Percentiles rank a stretch among this genome's conserved stretches.
Conservation (phyloP, 92 coral and sea anemone genomes). For the Montipora capitata region DNA sequence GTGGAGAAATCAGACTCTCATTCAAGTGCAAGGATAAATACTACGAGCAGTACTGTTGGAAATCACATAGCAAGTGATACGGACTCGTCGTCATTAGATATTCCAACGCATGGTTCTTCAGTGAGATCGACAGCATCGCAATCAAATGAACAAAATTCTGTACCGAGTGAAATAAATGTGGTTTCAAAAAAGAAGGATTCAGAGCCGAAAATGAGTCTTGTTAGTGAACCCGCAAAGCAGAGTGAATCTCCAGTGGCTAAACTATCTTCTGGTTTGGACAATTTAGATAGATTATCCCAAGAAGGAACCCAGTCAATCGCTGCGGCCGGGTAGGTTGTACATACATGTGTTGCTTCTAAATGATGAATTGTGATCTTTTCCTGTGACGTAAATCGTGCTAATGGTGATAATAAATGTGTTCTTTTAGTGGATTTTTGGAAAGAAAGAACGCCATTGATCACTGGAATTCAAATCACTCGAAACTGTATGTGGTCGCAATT, state of each 20-base stretch:
- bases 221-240: conserved; percentile 33
- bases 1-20: conserved; percentile 72
- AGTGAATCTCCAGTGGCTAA: conserved; percentile 23
- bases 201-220: conserved; percentile 23
- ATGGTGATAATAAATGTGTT: conserved; percentile 5
- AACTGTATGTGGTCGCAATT: background rate
- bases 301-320: conserved; percentile 43
- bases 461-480: background rate
- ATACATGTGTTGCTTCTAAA: background rate
- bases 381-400: conserved; percentile 24
- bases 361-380: conserved; percentile 23
- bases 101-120: conserved; percentile 41
- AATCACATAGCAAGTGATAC: conserved; percentile 53
- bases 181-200: conserved; percentile 45
- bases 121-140: conserved; percentile 35
- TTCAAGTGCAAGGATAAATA: conserved; percentile 32
- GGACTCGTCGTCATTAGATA: conserved; percentile 18
- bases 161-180: conserved; percentile 11
- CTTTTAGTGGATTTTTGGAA: conserved; percentile 6
- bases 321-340: conserved; percentile 34
- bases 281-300: conserved; percentile 17
- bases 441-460: background rate
- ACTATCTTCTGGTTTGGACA: conserved; percentile 24
- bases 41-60: conserved; percentile 25
- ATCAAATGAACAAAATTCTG: conserved; percentile 56